These are phyloP conservation scores for Heterochromis multidens DNA, from an alignment of 2,113 vertebrate species.

Conservation along the genomic window DNA sequence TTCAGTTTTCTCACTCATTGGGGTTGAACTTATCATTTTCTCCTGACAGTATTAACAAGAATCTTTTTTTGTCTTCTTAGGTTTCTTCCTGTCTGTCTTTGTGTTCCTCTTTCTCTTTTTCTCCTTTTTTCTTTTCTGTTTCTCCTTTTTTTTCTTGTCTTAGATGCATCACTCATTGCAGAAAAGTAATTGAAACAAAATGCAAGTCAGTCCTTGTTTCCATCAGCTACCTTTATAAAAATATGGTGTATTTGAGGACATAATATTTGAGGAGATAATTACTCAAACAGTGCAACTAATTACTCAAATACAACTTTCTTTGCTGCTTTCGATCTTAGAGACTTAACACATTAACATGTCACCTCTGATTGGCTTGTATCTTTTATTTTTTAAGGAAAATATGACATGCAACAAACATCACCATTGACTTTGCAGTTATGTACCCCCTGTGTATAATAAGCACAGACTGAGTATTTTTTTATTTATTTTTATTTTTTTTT, in stretches of 20 bases:
- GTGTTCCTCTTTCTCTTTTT: not conserved
- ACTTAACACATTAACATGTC: not conserved
- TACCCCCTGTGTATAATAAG: not conserved
- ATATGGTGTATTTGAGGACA: accelerated
- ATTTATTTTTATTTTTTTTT: too few species aligned
- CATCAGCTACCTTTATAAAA: not conserved
- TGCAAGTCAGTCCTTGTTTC: not conserved
- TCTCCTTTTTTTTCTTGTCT: not conserved
- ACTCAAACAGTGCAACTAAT: not conserved
- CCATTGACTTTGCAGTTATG: not conserved
- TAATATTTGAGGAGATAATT: not conserved
- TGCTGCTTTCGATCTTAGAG: not conserved
- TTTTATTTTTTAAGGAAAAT: not conserved
- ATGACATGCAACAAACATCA: not conserved
- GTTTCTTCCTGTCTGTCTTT: not conserved
- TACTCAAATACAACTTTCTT: not conserved
- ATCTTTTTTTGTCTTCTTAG: not conserved
- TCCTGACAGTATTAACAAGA: not conserved
- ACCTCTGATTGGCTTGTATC: not conserved
- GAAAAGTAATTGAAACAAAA: not conserved
- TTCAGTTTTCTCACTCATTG: not conserved
- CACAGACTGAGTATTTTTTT: not conserved
- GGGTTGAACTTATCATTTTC: not conserved
- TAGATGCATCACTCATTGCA: not conserved
- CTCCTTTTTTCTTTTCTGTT: not conserved